Percentiles rank a stretch among this genome's conserved stretches.
Conservation (phyloP, 1,140 invertebrate species). For the Mya arenaria region DNA sequence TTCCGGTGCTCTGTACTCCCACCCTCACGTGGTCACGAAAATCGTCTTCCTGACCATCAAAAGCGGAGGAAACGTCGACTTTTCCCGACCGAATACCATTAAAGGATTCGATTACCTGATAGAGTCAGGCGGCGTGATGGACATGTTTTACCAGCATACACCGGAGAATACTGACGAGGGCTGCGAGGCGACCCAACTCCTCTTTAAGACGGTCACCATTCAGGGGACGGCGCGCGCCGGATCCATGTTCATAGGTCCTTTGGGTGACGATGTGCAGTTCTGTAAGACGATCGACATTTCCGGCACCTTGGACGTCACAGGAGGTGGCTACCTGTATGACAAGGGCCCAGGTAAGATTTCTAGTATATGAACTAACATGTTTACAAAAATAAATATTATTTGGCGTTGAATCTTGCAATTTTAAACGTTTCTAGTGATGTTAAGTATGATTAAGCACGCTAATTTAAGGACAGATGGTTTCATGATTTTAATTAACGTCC, state of each 20-base stretch:
- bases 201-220: slow-evolving; percentile 43
- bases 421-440: too few relatives aligned
- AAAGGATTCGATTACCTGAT: slow-evolving; percentile 50
- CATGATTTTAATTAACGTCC: neutral
- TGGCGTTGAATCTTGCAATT: too few relatives aligned
- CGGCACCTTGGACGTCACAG: slow-evolving; percentile 60
- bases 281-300: slow-evolving; percentile 51
- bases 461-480: too few relatives aligned
- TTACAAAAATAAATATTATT: neutral
- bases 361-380: neutral
- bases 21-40: slow-evolving; percentile 45
- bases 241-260: slow-evolving; percentile 58
- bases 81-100: slow-evolving; percentile 39
- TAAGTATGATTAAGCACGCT: too few relatives aligned
- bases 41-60: slow-evolving; percentile 51
- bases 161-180: slow-evolving; percentile 46
- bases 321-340: slow-evolving; percentile 61
- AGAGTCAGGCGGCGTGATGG: slow-evolving; percentile 50
- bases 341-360: slow-evolving; percentile 63
- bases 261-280: slow-evolving; percentile 26
- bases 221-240: slow-evolving; percentile 63
- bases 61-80: slow-evolving; percentile 45
- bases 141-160: slow-evolving; percentile 56
- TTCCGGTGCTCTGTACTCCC: slow-evolving; percentile 49
- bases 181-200: slow-evolving; percentile 20